Base-by-base conservation (phyloP, 2,888 invertebrate genomes). In the Chymomyza procnemis region DNA sequence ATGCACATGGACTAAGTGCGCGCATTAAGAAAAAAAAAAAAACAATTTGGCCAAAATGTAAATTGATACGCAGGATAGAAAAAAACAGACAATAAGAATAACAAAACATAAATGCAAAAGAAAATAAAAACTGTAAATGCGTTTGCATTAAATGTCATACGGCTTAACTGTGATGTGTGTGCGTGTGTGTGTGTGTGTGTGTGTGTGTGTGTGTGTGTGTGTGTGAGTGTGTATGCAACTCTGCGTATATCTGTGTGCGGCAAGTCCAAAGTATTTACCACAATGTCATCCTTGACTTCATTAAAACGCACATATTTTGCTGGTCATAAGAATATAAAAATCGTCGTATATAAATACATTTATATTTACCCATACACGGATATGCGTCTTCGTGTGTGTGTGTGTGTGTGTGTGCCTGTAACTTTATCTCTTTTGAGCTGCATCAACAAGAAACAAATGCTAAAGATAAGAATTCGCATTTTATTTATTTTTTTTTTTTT, bases 211-310 rank as follows among this genome's bases (percentile, higher is more conserved):
- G 8, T 61, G 26, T 34, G 34, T 52, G 61, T 60, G 52, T 60
- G 63, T 65, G 55, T 68, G 47, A 62, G 54, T 26, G 48, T n/a
- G n/a, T n/a, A n/a, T n/a, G n/a, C n/a, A n/a, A n/a, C n/a, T n/a
- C n/a, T 34, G 34, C 47, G 61, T 60, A 47, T 60, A 61, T 65
- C 50, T 68, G 47, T 64, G 54, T 26, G 48, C 14, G 19, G 62
- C 54, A 70, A 63, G 61, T 69, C 34, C 62, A 52, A 67, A 67
- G 70, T 70, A 54, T 68, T 69, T 76, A 64, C 80, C 76, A 79
- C 85, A 85, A 82, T 87, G 85, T 76, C 87, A 88, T 88, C 89
- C 89, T 89, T 89, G 89, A 88, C 89, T 89, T 88, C 87, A 85
- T 88, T 89, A 85, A 78, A 85, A 73, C 78, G 77, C 79, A 74